A percentile compares a stretch with the other conserved stretches of the same genome.
Evolutionary conservation across 2,113 vertebrate species (phyloP).

Genomic region (cattle (Bos taurus)): ARS-UCD2.0 NC_037342.1:71659001-71659500

Average conservation of each 20-base stretch:
- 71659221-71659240: not conserved
- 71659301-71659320: not conserved
- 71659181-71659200: not conserved
- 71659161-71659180: not conserved
- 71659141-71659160: not conserved
- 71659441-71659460: not conserved
- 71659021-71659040: too few species aligned
- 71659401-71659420: not conserved
- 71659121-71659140: rapidly evolving
- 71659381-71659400: not conserved
- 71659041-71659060: not conserved
- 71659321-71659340: not conserved
- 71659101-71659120: not conserved
- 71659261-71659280: not conserved
- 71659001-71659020: too few species aligned
- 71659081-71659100: not conserved
- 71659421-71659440: not conserved
- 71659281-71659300: not conserved
- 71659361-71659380: not conserved
- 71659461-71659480: not conserved
- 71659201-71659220: not conserved
- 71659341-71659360: not conserved
- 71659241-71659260: not conserved
- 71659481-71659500: rapidly evolving
- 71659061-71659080: not conserved